These are phyloP conservation scores for Agonopterix arenella DNA, from an alignment of 2,888 invertebrate species.

Conservation along the genomic window DNA sequence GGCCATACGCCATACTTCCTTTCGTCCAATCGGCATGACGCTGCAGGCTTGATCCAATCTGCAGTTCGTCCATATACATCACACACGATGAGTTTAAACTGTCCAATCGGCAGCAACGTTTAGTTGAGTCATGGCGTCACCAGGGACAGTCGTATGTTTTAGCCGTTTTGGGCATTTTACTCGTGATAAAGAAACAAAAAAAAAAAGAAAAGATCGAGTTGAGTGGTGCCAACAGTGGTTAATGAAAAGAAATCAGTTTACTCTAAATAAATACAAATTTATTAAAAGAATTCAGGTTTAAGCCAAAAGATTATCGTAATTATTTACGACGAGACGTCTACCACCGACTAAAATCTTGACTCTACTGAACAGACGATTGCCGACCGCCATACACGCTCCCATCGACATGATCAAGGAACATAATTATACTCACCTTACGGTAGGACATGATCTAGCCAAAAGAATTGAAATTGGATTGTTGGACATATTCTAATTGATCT, in stretches of 20 bases:
- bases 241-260: conserved; percentile 12
- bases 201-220: conserved; percentile 8
- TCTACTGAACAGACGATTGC: background rate
- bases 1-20: background rate
- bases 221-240: conserved; percentile 16
- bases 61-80: background rate
- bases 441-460: too few species aligned
- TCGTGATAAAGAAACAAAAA: background rate
- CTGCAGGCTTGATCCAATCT: background rate
- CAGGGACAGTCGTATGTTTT: background rate
- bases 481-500: too few species aligned
- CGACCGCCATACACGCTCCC: background rate
- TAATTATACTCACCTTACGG: too few species aligned
- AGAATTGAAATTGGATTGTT: too few species aligned
- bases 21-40: background rate
- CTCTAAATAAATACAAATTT: conserved; percentile 15
- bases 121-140: background rate
- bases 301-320: conserved; percentile 13
- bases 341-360: background rate
- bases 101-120: background rate
- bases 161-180: background rate
- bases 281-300: conserved; percentile 15
- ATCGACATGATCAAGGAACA: background rate
- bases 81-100: background rate
- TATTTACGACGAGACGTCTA: background rate